Percentiles rank a stretch among this genome's conserved stretches.
Evolutionary conservation across 2,888 invertebrate genomes (phyloP).

Genomic region (Pandemis heparana): DNA sequence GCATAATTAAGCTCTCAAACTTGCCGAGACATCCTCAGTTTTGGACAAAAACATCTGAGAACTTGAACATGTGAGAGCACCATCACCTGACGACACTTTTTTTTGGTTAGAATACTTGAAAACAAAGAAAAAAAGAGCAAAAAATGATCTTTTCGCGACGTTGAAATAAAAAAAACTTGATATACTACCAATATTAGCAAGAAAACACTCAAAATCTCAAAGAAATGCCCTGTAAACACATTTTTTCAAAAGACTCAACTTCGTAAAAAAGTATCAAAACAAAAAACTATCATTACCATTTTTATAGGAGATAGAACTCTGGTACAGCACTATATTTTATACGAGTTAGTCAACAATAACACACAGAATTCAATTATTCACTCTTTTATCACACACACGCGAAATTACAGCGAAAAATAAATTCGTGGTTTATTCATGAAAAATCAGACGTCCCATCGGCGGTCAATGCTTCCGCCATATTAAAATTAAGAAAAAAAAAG

Average conservation of each 20-base stretch:
- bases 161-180: slow-evolving; percentile 41
- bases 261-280: slow-evolving; percentile 86
- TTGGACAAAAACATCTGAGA: slow-evolving; percentile 65
- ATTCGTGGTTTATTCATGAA: slow-evolving; percentile 65
- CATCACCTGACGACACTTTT: slow-evolving; percentile 77
- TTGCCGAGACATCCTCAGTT: slow-evolving; percentile 58
- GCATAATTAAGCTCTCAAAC: slow-evolving; percentile 77
- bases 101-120: slow-evolving; percentile 83
- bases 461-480: slow-evolving; percentile 85
- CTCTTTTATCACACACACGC: slow-evolving; percentile 63
- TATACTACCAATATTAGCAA: slow-evolving; percentile 40
- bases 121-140: slow-evolving; percentile 78
- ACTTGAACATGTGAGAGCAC: slow-evolving; percentile 77
- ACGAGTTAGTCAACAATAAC: slow-evolving; percentile 47
- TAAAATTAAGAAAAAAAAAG: slow-evolving; percentile 78
- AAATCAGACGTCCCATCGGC: slow-evolving; percentile 78
- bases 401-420: slow-evolving; percentile 60
- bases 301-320: slow-evolving; percentile 65
- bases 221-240: slow-evolving; percentile 62
- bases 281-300: slow-evolving; percentile 87
- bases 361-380: slow-evolving; percentile 56
- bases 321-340: slow-evolving; percentile 48
- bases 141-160: slow-evolving; percentile 62
- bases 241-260: slow-evolving; percentile 72
- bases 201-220: slow-evolving; percentile 48